phyloP scores from a whole-genome alignment of 1,140 invertebrate genomes.

The Neotoxoptera formosana region DNA sequence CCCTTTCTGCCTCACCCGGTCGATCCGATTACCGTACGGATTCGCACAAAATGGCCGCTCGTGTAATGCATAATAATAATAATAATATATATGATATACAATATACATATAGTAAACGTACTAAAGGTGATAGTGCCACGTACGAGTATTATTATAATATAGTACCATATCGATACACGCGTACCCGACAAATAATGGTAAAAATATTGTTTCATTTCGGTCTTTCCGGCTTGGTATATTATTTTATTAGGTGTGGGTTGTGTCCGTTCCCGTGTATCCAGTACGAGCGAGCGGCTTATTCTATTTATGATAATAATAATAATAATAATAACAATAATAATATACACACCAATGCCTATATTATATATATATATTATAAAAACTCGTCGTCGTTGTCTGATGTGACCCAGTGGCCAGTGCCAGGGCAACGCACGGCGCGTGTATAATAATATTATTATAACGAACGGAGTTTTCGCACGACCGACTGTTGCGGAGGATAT shows the following conservation, averaged over 20 bases:
- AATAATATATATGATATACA: neutral
- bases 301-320: too few relatives aligned
- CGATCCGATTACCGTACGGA: neutral
- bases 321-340: too few relatives aligned
- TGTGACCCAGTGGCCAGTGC: neutral
- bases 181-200: neutral
- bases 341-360: too few relatives aligned
- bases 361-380: neutral
- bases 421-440: neutral
- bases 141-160: neutral
- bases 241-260: neutral
- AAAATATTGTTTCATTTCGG: neutral
- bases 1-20: too few relatives aligned
- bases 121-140: too few relatives aligned
- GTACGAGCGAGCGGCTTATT: neutral
- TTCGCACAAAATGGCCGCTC: constrained; percentile 25
- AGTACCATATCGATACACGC: neutral
- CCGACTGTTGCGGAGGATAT: neutral
- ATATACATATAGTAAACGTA: neutral
- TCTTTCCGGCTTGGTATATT: neutral
- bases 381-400: neutral
- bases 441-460: neutral
- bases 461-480: constrained; percentile 4
- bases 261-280: neutral
- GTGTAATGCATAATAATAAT: neutral